Percentiles rank a stretch among this genome's conserved stretches.
Evolutionary conservation across 2,797 vertebrate species (phyloP).

Genomic region (Siniperca undulata): DNA sequence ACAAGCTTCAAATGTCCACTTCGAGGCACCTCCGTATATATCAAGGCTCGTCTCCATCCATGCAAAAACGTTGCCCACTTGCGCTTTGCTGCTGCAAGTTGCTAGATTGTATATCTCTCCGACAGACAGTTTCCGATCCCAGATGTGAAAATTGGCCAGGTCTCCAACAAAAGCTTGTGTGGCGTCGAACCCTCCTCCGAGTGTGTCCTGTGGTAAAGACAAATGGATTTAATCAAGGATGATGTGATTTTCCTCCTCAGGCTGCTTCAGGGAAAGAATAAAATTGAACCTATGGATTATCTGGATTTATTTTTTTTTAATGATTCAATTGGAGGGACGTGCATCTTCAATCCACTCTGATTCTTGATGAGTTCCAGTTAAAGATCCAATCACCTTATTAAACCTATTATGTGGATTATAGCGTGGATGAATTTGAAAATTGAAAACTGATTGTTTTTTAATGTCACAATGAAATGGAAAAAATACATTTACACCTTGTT

Average conservation of each 20-base stretch:
- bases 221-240: constrained; percentile 53
- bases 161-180: constrained; percentile 97
- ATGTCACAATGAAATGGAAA: constrained; percentile 20
- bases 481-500: neutral
- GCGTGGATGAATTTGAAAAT: neutral
- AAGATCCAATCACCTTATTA: constrained; percentile 42
- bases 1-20: constrained; percentile 98
- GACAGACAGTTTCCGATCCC: constrained; percentile 94
- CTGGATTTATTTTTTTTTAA: neutral
- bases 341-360: constrained; percentile 27
- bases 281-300: constrained; percentile 34
- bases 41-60: constrained; percentile 96
- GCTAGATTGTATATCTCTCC: constrained; percentile 96
- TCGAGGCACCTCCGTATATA: constrained; percentile 95
- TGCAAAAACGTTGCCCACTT: constrained; percentile 95
- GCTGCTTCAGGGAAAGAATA: constrained; percentile 11
- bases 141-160: constrained; percentile 97
- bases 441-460: neutral
- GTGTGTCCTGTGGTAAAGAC: constrained; percentile 89
- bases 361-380: constrained; percentile 37
- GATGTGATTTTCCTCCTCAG: constrained; percentile 14
- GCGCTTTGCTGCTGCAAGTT: constrained; percentile 95
- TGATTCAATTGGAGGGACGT: constrained; percentile 27
- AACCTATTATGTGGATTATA: constrained; percentile 25
- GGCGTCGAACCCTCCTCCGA: constrained; percentile 96